A percentile compares a stretch with the other conserved stretches of the same genome.
These are phyloP conservation scores for Cantharis flavilabris DNA, from an alignment of 2,888 invertebrate species.

Conservation along the genomic window DNA sequence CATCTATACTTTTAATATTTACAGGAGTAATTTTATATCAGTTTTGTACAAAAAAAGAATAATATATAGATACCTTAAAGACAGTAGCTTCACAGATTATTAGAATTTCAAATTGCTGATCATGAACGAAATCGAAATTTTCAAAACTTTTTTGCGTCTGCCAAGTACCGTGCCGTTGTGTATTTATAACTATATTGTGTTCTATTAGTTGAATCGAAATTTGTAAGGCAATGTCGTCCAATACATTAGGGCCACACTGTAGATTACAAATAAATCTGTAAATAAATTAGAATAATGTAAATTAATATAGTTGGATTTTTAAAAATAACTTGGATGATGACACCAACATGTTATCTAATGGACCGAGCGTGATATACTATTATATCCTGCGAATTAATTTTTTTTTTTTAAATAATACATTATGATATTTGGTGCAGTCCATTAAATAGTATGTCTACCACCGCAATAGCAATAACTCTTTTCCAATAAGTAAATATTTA, in stretches of 20 bases:
- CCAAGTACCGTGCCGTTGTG: constrained; percentile 2
- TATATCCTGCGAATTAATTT: no score
- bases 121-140: neutral
- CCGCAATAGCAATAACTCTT: neutral
- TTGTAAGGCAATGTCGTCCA: constrained; percentile 10
- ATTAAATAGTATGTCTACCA: neutral
- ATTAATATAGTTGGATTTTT: neutral
- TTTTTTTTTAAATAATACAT: neutral
- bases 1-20: constrained; percentile 9
- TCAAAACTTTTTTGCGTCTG: neutral
- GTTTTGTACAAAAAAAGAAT: constrained; percentile 20
- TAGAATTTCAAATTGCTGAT: constrained; percentile 15
- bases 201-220: neutral
- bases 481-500: neutral
- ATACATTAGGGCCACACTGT: constrained; percentile 7
- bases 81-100: constrained; percentile 15
- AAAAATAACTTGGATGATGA: neutral
- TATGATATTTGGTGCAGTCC: neutral
- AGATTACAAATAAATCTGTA: constrained; percentile 8
- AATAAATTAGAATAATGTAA: neutral
- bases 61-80: constrained; percentile 10
- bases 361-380: neutral
- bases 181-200: constrained; percentile 1
- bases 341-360: neutral
- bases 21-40: constrained; percentile 15